Evolutionary conservation across 2,797 vertebrate species (phyloP).

Genomic region (Distichodus sexfasciatus): DNA sequence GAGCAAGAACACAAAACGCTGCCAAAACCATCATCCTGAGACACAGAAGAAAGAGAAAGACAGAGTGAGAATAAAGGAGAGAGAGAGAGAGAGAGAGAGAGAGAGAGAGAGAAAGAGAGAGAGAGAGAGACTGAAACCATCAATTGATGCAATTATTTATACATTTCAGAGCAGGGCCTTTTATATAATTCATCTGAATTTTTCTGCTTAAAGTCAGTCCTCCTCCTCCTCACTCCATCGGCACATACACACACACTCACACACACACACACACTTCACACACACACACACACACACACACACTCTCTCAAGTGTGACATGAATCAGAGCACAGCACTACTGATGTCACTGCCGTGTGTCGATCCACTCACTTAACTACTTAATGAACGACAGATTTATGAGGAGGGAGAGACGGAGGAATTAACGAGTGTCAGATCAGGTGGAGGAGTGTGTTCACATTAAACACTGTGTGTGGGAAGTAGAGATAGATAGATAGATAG

Average conservation of each 20-base stretch:
- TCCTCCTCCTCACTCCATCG: background rate
- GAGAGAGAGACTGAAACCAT: background rate
- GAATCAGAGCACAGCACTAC: constrained; percentile 55
- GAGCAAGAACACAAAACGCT: no score
- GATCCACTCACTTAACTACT: constrained; percentile 60
- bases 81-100: background rate
- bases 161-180: no score
- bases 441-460: no score
- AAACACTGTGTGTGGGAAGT: no score
- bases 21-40: no score
- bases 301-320: constrained; percentile 36
- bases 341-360: constrained; percentile 53
- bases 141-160: background rate
- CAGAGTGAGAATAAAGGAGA: background rate
- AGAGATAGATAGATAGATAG: no score
- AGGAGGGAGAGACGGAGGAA: constrained; percentile 10
- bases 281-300: constrained; percentile 1
- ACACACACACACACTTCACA: background rate
- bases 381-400: constrained; percentile 64
- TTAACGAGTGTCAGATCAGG: constrained; percentile 12
- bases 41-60: no score
- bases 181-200: no score
- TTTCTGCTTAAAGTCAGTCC: no score
- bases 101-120: background rate
- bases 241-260: background rate